These are phyloP conservation scores for Halocynthia roretzi DNA, from an alignment of 23 tunicate genomes.

Conservation along the genomic window DNA sequence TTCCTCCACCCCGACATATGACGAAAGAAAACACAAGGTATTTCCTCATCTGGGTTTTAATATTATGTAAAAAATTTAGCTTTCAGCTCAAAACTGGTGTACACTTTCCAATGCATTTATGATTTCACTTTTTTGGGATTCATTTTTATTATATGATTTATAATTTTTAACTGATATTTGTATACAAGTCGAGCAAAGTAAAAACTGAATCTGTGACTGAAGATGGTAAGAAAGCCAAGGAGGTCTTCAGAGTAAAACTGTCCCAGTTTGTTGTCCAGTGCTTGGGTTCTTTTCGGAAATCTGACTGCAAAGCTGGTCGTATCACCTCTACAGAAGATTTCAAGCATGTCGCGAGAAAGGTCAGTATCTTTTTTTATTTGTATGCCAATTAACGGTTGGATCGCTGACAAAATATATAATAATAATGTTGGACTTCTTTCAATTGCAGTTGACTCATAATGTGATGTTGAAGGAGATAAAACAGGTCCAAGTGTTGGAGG, in stretches of 20 bases:
- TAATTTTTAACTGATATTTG: too few relatives aligned
- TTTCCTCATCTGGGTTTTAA: too few relatives aligned
- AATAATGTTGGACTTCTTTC: background rate
- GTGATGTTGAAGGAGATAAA: conserved; percentile 75
- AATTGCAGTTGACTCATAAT: conserved; percentile 59
- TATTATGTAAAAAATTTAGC: too few relatives aligned
- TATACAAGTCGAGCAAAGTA: too few relatives aligned
- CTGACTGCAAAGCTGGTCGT: conserved; percentile 71
- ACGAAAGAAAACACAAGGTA: conserved; percentile 29
- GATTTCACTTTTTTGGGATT: too few relatives aligned
- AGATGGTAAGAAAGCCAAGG: conserved; percentile 61
- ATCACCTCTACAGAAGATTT: conserved; percentile 81
- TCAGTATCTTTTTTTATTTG: conserved; percentile 16
- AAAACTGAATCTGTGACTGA: conserved; percentile 21
- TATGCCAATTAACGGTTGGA: background rate
- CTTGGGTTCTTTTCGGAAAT: conserved; percentile 50
- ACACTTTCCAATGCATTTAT: too few relatives aligned
- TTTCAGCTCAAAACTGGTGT: too few relatives aligned
- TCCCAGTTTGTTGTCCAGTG: conserved; percentile 77
- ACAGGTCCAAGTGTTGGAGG: conserved; percentile 88
- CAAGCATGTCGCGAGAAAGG: conserved; percentile 83
- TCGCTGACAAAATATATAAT: background rate
- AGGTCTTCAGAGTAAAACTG: conserved; percentile 56
- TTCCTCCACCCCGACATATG: conserved; percentile 28
- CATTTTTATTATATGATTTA: too few relatives aligned